Base-by-base conservation (phyloP, 1,140 invertebrate genomes). In the Samia ricini region DNA sequence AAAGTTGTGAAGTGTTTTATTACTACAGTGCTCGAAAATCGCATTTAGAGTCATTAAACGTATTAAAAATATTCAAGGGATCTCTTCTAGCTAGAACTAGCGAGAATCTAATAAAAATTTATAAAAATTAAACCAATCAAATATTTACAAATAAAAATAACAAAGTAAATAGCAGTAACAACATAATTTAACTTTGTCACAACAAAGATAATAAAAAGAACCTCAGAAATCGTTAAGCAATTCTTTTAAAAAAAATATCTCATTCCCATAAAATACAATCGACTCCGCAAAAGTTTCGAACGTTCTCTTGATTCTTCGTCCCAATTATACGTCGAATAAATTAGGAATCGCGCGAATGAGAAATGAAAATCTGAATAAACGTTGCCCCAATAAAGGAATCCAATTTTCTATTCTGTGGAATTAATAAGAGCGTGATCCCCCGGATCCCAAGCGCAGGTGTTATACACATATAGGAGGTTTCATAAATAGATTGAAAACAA, bases 361-460 rank as follows among this genome's bases (percentile, higher is more conserved):
- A 29, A 29, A 69, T 68, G 69, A 72, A 72, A 77, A 72, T 67
- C 68, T 69, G 66, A 67, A 73, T 75, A 79, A 79, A 75, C 72
- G 74, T 70, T 68, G 59, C 58, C 64, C 56, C 72, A 75, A 79
- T 76, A 76, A 79, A 60, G 67, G 77, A 75, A 77, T 77, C 64
- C 73, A 77, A 76, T 79, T n/a, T 74, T 74, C 74, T 77, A 76
- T 79, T 72, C 68, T 65, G 52, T 56, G 58, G 69, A 75, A 76
- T 79, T 77, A 79, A 77, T 76, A 79, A 72, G 74, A 64, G 60
- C 60, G 65, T 29, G 26, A 29, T 29, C 26, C 6, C n/a, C 4
- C 26, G 26, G 26, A 64, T 66, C 63, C 58, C 15, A 22, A 21
- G 60, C 61, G 64, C 67, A 71, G 71, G 67, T 69, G 69, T 60